Evolutionary conservation across 2,113 vertebrate genomes (phyloP), one percentile per base, ranked within the genome.

Genomic region (Ageneiosus marmoratus): DNA sequence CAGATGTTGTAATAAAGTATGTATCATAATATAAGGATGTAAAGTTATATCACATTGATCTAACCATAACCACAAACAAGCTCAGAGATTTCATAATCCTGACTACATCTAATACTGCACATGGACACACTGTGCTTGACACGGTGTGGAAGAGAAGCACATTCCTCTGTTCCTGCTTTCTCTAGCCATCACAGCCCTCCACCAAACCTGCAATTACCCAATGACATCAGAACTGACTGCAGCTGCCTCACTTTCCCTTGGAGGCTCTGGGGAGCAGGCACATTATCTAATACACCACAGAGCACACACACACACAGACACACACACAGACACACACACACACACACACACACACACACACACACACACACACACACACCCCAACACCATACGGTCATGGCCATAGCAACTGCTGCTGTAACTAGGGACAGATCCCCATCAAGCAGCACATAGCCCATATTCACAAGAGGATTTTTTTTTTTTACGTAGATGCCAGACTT

Each of bases 351-450:
- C 78, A 70, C 37, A 58, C 34, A 74, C 83, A 83, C 83, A 84
- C 58, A 84, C 62, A 84, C 85, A 81, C 53, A 62, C 60, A 80
- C 48, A 37, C 29, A 82, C 58, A 79, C 80, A 84, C 69, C 79
- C 37, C 37, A 41, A 41, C 37, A 41, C 37, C 37, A 85, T 85
- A 86, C 82, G 60, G 85, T 72, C 83, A 89, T 32, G 62, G 79
- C 86, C 88, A 87, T 89, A 86, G 89, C 87, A 90, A 91, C 89
- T 73, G 46, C 83, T 80, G 83, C 74, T 82, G 84, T 89, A 87
- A 89, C 90, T 85, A 90, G 84, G 87, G 86, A 89, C 78, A 56
- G 79, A 85, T 83, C 84, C 84, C 82, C 79, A 84, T 85, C 89
- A 82, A 84, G 82, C 37, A 58, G 63, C 77, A 85, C 48, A 67